These are phyloP conservation scores for Drosophila kepulauana DNA, from an alignment of 1,140 invertebrate genomes.

Conservation along the genomic window DNA sequence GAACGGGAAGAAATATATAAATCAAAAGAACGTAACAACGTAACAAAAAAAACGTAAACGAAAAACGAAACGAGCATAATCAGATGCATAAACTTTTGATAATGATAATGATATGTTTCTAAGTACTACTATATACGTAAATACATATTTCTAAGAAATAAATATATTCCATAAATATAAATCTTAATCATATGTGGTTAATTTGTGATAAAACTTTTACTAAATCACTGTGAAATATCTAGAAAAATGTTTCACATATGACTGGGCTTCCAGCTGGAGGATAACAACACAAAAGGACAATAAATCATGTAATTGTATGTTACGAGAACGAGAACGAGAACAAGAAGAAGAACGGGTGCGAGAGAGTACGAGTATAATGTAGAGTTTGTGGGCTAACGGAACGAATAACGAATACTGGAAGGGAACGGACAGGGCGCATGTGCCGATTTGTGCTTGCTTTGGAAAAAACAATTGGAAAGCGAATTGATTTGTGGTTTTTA, in stretches of 20 bases:
- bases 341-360: not conserved
- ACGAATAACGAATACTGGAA: slow-evolving; percentile 23
- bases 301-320: slow-evolving; percentile 29
- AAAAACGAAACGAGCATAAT: slow-evolving; percentile 37
- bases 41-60: slow-evolving; percentile 36
- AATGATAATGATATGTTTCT: not conserved
- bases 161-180: too few relatives aligned
- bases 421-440: slow-evolving; percentile 36
- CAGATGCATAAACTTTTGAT: slow-evolving; percentile 44
- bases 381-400: not conserved
- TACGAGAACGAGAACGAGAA: not conserved
- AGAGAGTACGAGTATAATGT: not conserved
- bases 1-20: slow-evolving; percentile 67
- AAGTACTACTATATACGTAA: too few relatives aligned
- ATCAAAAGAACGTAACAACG: slow-evolving; percentile 71
- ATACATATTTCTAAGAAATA: too few relatives aligned
- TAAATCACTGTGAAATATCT: not conserved
- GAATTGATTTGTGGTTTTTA: slow-evolving; percentile 42
- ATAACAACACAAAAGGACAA: slow-evolving; percentile 19
- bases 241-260: slow-evolving; percentile 1
- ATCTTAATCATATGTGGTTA: not conserved
- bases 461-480: slow-evolving; percentile 41
- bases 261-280: not conserved
- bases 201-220: not conserved
- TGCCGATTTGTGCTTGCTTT: slow-evolving; percentile 22